Evolutionary conservation across 2,888 invertebrate species (phyloP), one percentile per base, ranked within the genome.

Genomic region (Heliconius charithonia): DNA sequence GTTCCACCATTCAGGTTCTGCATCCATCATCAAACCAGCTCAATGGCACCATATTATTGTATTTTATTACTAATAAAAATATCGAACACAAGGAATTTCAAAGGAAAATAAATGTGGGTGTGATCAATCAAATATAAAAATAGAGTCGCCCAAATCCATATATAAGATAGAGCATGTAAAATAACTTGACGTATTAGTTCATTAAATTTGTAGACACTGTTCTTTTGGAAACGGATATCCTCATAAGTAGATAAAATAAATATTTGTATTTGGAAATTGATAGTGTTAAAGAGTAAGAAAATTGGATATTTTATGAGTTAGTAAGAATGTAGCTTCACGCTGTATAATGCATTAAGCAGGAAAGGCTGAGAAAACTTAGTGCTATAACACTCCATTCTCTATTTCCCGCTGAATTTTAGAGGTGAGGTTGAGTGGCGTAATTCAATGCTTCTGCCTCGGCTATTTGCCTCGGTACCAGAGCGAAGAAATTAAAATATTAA

Each of bases 61-160:
- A n/a, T n/a, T 56, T 9, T n/a, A 22, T 10, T 59, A 59, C n/a
- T n/a, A n/a, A 59, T 4, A 25, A 32, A 41, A 41, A n/a, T 41
- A 25, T 13, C 12, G 3, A 67, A 67, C 22, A n/a, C 29, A 67
- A n/a, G 12, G 62, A 63, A 63, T 63, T 63, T 63, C 12, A 6
- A 29, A 37, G 25, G 12, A 41, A 41, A 41, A 69, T 41, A 6
- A 59, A 72, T 6, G 32, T 59, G 12, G 0, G 3, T 16, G 56
- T 59, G n/a, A 51, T 75, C 45, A 7, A 65, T 75, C 75, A 32
- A 75, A 75, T 29, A 51, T 70, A 63, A 65, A 32, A 72, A 72
- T 32, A 29, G 51, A 32, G 13, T 59, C 70, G 51, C 51, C 71
- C 22, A 51, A 71, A 71, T 7, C n/a, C 56, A 56, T 32, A 32